Conservation (phyloP, 2,888 invertebrate genomes). For the Cheiracanthium punctorium region DNA sequence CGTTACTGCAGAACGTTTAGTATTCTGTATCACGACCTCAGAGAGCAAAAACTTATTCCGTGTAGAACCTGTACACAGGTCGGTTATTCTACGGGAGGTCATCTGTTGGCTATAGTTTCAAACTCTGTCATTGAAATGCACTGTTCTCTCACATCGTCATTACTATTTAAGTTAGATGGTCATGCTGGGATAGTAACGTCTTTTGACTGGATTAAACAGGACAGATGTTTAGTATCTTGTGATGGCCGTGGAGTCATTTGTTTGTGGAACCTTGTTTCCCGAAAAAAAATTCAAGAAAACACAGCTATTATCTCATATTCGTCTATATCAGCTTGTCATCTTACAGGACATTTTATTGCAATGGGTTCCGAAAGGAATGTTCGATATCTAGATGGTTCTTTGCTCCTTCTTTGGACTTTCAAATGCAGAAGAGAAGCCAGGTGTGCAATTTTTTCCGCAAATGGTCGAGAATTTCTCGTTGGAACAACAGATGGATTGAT, state of each 20-base stretch:
- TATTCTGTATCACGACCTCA: slow-evolving; percentile 8
- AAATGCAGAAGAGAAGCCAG: not conserved
- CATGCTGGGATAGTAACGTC: slow-evolving; percentile 36
- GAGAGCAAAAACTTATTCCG: slow-evolving; percentile 14
- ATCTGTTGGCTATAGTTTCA: slow-evolving; percentile 18
- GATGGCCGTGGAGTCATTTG: slow-evolving; percentile 49
- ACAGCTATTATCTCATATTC: slow-evolving; percentile 26
- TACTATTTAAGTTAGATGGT: slow-evolving; percentile 29
- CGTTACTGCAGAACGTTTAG: slow-evolving; percentile 16
- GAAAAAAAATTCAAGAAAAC: slow-evolving; percentile 39
- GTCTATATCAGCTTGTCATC: not conserved
- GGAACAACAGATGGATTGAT: slow-evolving; percentile 26
- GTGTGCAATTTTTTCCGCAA: not conserved
- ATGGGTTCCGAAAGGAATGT: not conserved
- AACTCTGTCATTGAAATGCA: slow-evolving; percentile 20
- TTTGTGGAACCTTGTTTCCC: slow-evolving; percentile 30
- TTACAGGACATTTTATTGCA: not conserved
- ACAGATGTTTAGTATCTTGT: slow-evolving; percentile 30
- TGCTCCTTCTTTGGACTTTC: slow-evolving; percentile 19
- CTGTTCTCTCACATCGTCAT: not conserved
- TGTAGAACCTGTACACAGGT: not conserved
- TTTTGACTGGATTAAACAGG: slow-evolving; percentile 32
- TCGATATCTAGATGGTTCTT: slow-evolving; percentile 11
- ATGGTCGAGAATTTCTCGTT: not conserved
- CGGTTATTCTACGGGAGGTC: slow-evolving; percentile 32